Evolutionary conservation across 2,888 invertebrate genomes (phyloP).

Genomic region (Microdon myrmicae): DNA sequence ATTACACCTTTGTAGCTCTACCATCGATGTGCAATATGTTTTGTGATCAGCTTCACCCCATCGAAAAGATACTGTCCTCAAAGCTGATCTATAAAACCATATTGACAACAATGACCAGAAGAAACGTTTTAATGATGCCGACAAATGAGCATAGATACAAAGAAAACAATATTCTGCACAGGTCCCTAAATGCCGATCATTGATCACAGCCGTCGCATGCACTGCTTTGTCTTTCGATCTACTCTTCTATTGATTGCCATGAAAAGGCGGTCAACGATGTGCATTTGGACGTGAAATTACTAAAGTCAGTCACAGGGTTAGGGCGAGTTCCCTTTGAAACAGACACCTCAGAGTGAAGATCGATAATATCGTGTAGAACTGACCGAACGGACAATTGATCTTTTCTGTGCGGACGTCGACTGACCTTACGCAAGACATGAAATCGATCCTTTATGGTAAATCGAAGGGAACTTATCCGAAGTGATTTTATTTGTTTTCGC

Average conservation of each 20-base stretch:
- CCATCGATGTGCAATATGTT: no score
- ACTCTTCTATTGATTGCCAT: slow-evolving; percentile 43
- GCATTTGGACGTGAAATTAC: slow-evolving; percentile 54
- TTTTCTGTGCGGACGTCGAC: slow-evolving; percentile 20
- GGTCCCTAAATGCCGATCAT: slow-evolving; percentile 50
- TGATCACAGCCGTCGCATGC: slow-evolving; percentile 40
- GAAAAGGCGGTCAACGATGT: slow-evolving; percentile 54
- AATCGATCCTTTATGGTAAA: slow-evolving; percentile 40
- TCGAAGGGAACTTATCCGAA: slow-evolving; percentile 8
- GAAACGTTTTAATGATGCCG: slow-evolving; percentile 46
- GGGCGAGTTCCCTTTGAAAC: slow-evolving; percentile 21
- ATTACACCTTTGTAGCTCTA: no score
- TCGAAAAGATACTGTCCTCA: no score
- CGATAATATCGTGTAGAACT: slow-evolving; percentile 21
- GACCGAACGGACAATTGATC: slow-evolving; percentile 18
- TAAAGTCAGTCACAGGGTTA: slow-evolving; percentile 20
- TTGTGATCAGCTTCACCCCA: no score
- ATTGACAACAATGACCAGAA: slow-evolving; percentile 43
- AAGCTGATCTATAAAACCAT: no score
- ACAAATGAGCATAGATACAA: slow-evolving; percentile 37
- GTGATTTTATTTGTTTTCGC: slow-evolving; percentile 35
- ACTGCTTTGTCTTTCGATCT: slow-evolving; percentile 23
- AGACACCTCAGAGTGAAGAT: slow-evolving; percentile 25
- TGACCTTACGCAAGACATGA: slow-evolving; percentile 40
- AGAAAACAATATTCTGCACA: slow-evolving; percentile 38